Conservation (phyloP, 2,113 vertebrate genomes). For the Sakesphorus luctuosus region DNA sequence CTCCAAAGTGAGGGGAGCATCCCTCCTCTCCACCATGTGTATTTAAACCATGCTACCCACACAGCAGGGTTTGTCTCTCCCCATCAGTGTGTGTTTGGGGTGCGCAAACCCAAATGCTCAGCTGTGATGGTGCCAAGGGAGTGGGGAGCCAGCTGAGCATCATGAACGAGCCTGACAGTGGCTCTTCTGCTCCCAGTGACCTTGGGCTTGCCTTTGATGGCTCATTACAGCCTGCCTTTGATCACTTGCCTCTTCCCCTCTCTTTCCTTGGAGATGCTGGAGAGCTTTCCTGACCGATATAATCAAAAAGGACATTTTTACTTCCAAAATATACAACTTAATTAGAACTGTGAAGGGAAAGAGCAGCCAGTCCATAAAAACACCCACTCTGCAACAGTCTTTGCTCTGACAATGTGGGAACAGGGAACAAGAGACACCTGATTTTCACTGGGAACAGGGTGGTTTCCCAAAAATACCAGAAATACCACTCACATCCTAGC, state of each 20-base stretch:
- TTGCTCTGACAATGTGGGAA: not conserved
- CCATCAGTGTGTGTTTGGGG: not conserved
- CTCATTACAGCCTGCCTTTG: slow-evolving; percentile 7
- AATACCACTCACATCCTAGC: not conserved
- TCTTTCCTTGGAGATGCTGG: not conserved
- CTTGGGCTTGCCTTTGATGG: not conserved
- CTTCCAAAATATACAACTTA: slow-evolving; percentile 54
- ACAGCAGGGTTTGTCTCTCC: not conserved
- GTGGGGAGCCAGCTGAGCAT: not conserved
- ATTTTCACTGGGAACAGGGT: not conserved
- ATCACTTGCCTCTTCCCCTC: not conserved
- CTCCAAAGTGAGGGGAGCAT: not conserved
- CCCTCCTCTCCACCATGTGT: rapidly evolving
- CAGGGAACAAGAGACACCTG: not conserved
- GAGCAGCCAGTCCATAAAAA: slow-evolving; percentile 32
- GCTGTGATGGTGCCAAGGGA: not conserved
- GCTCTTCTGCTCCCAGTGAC: not conserved
- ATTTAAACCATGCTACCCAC: not conserved
- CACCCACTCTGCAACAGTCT: not conserved
- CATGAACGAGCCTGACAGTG: rapidly evolving
- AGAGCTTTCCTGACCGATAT: slow-evolving; percentile 6
- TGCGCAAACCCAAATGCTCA: not conserved
- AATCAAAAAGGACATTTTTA: slow-evolving; percentile 39
- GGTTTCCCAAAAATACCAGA: not conserved
- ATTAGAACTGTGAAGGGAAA: not conserved